Conservation (phyloP, 2,888 invertebrate genomes). For the Metallyticus violacea region DNA sequence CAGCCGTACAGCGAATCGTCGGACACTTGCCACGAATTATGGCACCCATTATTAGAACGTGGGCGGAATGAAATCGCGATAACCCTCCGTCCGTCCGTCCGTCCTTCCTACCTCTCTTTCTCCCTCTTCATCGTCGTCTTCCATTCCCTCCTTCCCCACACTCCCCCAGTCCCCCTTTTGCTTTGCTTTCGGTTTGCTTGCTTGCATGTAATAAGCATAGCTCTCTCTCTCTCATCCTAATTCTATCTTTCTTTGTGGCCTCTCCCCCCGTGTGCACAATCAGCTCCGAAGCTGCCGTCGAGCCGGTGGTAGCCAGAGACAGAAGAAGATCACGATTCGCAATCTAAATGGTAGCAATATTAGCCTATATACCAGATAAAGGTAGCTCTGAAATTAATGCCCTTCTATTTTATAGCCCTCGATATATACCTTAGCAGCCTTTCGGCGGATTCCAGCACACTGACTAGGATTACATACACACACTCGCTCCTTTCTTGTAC, state of each 20-base stretch:
- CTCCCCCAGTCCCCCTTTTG: constrained; percentile 22
- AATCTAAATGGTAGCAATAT: constrained; percentile 31
- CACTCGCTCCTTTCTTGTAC: background rate
- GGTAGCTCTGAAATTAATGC: constrained; percentile 27
- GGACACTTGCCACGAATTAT: constrained; percentile 63
- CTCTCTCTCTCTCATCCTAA: constrained; percentile 10
- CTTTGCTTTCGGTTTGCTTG: constrained; percentile 8
- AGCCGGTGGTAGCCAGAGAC: background rate
- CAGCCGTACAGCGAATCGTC: constrained; percentile 42
- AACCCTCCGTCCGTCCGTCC: constrained; percentile 36
- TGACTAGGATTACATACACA: background rate
- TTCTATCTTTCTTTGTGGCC: constrained; percentile 23
- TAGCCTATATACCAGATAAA: constrained; percentile 30
- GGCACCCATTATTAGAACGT: constrained; percentile 63
- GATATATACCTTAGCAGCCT: background rate
- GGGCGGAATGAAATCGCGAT: constrained; percentile 62
- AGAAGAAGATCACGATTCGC: constrained; percentile 28
- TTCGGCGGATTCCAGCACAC: background rate
- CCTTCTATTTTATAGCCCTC: constrained; percentile 6
- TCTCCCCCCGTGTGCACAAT: constrained; percentile 25
- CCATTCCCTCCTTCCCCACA: constrained; percentile 30
- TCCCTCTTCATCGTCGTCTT: constrained; percentile 20
- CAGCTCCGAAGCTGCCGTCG: constrained; percentile 11
- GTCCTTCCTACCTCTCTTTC: constrained; percentile 18
- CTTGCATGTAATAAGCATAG: constrained; percentile 14